Evolutionary conservation across 2,113 vertebrate genomes (phyloP).

Genomic region (Laticauda colubrina): DNA sequence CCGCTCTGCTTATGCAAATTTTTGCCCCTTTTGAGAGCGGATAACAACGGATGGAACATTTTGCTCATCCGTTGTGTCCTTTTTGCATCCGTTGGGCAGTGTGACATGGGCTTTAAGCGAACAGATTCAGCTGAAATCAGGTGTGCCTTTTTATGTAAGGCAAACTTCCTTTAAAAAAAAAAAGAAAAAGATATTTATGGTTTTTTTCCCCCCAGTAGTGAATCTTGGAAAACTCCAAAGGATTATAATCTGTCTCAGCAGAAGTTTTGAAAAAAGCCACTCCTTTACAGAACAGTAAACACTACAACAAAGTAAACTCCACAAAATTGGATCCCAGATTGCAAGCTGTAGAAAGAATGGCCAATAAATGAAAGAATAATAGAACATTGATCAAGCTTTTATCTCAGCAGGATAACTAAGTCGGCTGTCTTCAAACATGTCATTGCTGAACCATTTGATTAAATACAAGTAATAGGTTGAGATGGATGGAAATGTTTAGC

Average conservation of each 20-base stretch:
- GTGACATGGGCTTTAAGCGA: no score
- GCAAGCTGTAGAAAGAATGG: conserved; percentile 42
- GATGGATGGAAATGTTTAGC: conserved; percentile 60
- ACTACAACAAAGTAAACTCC: neutral
- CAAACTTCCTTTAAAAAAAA: neutral
- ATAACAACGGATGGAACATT: no score
- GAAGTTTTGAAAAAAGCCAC: neutral
- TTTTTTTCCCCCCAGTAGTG: neutral
- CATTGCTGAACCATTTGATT: conserved; percentile 66
- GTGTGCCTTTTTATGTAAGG: neutral
- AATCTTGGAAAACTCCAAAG: neutral
- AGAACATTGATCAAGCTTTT: conserved; percentile 71
- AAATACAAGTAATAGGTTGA: conserved; percentile 60
- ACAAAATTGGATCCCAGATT: conserved; percentile 22
- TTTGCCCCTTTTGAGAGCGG: no score
- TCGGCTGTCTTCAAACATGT: conserved; percentile 55
- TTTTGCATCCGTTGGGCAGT: no score
- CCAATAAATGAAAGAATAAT: conserved; percentile 70
- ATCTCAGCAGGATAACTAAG: conserved; percentile 69
- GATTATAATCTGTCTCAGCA: neutral
- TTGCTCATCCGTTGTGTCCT: no score
- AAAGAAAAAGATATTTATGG: neutral
- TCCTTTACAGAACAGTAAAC: neutral
- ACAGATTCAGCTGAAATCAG: neutral
- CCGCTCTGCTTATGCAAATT: no score